Evolutionary conservation across 1,140 invertebrate genomes (phyloP).

Genomic region (Anoplophora glabripennis): DNA sequence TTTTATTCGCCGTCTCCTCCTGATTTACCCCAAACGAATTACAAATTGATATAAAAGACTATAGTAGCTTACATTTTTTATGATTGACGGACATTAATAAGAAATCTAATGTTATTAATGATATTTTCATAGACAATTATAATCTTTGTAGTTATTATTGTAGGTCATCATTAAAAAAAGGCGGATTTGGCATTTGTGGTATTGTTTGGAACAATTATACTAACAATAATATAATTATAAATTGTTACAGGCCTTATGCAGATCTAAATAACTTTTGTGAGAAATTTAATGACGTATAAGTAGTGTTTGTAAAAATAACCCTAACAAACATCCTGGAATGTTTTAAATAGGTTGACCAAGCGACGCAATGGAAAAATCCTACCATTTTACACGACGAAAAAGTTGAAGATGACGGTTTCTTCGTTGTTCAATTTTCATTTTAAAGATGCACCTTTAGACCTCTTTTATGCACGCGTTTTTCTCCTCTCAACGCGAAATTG

Average conservation of each 20-base stretch:
- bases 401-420: too few species aligned
- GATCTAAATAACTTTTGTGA: constrained; percentile 5
- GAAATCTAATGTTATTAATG: constrained; percentile 2
- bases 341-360: too few species aligned
- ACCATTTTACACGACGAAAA: too few species aligned
- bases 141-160: neutral
- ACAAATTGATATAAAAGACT: neutral
- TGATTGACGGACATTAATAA: constrained; percentile 5
- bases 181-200: constrained; percentile 5
- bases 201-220: constrained; percentile 1
- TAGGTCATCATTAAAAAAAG: constrained; percentile 2
- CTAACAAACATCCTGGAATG: too few species aligned
- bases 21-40: neutral
- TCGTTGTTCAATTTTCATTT: too few species aligned
- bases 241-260: constrained; percentile 2
- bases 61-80: constrained; percentile 1
- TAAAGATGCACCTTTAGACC: too few species aligned
- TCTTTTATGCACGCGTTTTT: too few species aligned
- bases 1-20: too few species aligned
- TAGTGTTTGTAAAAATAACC: too few species aligned
- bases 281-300: neutral
- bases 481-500: too few species aligned
- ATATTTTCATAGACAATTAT: neutral
- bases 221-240: neutral
- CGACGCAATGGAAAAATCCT: too few species aligned